Evolutionary conservation across 1,140 invertebrate species (phyloP).

Genomic region (Dendrolimus kikuchii): DNA sequence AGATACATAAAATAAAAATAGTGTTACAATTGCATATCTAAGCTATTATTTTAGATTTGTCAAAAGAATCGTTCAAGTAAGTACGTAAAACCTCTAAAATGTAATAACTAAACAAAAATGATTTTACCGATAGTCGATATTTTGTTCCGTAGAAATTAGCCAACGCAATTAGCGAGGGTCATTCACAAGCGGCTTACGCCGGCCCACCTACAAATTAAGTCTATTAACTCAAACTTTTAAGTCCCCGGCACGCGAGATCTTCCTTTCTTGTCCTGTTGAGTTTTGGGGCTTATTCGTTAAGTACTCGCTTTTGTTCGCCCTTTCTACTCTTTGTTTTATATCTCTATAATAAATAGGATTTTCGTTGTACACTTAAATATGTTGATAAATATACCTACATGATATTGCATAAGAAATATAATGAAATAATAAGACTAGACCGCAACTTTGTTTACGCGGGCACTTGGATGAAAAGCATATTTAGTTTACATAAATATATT

Average conservation of each 20-base stretch:
- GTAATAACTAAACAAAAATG: neutral
- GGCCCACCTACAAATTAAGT: slow-evolving; percentile 62
- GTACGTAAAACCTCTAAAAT: slow-evolving; percentile 2
- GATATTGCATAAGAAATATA: slow-evolving; percentile 1
- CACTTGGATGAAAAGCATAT: no score
- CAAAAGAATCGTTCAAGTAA: no score
- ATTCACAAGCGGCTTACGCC: slow-evolving; percentile 54
- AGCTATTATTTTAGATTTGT: no score
- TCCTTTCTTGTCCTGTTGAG: slow-evolving; percentile 60
- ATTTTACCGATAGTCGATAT: slow-evolving; percentile 36
- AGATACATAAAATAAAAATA: no score
- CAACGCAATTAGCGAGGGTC: slow-evolving; percentile 42
- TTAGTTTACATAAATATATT: no score
- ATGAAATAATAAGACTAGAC: neutral
- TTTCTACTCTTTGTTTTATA: slow-evolving; percentile 55
- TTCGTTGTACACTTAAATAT: slow-evolving; percentile 12
- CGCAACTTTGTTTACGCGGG: no score
- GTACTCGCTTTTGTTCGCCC: slow-evolving; percentile 46
- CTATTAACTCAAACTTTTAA: slow-evolving; percentile 69
- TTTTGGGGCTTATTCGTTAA: slow-evolving; percentile 62
- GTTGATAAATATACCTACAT: slow-evolving; percentile 9
- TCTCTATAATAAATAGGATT: slow-evolving; percentile 42
- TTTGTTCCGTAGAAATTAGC: slow-evolving; percentile 12
- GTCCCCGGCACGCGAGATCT: slow-evolving; percentile 59
- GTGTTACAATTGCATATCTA: no score